These are phyloP conservation scores for Rhizomys pruinosus DNA, from an alignment of 2,113 vertebrate species.

Conservation along the genomic window DNA sequence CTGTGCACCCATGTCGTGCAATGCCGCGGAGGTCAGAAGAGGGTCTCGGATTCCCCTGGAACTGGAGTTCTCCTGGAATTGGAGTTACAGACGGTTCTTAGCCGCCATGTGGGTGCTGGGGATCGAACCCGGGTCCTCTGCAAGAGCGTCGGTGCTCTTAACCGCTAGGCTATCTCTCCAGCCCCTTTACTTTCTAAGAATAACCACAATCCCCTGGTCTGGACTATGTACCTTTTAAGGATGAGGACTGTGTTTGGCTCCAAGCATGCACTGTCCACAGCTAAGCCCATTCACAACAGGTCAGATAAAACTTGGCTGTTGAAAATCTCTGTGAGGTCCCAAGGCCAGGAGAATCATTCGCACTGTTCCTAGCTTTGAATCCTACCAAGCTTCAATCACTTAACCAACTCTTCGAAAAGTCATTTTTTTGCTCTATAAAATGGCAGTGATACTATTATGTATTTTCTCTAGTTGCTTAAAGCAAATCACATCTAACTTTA, in stretches of 20 bases:
- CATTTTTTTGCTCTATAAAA: conserved; percentile 58
- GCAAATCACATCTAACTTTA: background rate
- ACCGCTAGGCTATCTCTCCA: no score
- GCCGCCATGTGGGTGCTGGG: no score
- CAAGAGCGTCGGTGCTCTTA: no score
- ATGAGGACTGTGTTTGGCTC: background rate
- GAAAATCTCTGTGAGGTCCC: background rate
- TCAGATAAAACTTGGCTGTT: background rate
- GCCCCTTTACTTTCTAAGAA: conserved; percentile 23
- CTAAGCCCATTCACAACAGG: background rate
- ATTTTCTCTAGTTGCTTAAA: background rate
- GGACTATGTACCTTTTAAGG: background rate
- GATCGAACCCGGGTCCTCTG: no score
- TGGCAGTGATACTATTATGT: background rate
- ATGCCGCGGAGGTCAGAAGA: no score
- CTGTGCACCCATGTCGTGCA: no score
- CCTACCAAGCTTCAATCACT: background rate
- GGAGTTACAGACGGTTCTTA: no score
- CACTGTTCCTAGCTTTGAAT: background rate
- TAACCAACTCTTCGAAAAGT: background rate
- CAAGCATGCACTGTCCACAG: background rate
- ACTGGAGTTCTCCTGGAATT: no score
- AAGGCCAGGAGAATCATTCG: background rate
- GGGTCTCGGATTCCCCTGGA: no score
- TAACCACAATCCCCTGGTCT: background rate